phyloP scores from a whole-genome alignment of 2,113 vertebrate genomes.

The Gallinago jamesoni region DNA sequence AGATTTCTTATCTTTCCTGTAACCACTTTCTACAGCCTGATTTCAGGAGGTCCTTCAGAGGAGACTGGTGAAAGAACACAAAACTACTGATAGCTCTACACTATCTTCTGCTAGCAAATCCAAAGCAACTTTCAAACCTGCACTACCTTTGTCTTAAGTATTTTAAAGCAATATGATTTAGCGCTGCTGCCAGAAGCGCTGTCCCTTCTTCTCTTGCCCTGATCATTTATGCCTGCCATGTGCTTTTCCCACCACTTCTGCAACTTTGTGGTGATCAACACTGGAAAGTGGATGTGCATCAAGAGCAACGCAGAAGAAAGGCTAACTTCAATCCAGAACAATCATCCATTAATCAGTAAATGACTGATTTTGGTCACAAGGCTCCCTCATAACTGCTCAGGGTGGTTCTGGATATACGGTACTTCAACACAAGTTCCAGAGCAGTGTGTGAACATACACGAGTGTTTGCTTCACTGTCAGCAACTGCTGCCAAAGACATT shows the following conservation, averaged over 20 bases:
- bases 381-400: background rate
- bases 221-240: background rate
- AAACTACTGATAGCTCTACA: background rate
- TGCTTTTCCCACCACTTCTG: background rate
- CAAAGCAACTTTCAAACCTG: background rate
- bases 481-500: background rate
- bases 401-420: background rate
- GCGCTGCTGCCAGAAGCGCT: background rate
- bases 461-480: background rate
- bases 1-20: background rate
- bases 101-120: background rate
- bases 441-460: rapidly evolving
- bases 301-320: background rate
- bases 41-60: background rate
- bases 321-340: background rate
- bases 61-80: background rate
- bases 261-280: background rate
- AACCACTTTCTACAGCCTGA: background rate
- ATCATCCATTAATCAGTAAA: background rate
- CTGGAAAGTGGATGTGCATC: background rate
- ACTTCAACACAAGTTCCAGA: background rate
- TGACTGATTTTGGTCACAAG: background rate
- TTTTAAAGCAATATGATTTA: background rate
- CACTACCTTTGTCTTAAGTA: background rate
- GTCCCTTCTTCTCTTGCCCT: background rate